Evolutionary conservation across 2,888 invertebrate genomes (phyloP).

Genomic region (Oasisia sp.): DNA sequence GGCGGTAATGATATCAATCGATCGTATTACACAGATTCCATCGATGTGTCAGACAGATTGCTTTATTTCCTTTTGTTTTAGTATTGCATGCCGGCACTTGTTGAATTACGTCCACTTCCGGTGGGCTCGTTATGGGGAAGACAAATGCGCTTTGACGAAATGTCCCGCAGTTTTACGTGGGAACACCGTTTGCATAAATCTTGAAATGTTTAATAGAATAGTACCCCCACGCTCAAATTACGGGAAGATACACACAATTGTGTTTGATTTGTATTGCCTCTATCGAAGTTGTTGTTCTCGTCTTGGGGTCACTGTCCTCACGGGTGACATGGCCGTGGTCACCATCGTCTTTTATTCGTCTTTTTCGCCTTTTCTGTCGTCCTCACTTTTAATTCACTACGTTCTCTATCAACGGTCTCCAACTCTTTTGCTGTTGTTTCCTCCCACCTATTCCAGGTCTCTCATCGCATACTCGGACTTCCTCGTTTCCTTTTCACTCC

Average conservation of each 20-base stretch:
- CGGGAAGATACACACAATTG: neutral
- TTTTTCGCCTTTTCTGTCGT: no score
- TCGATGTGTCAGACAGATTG: neutral
- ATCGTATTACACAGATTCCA: conserved; percentile 1
- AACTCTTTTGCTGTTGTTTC: no score
- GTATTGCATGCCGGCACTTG: neutral
- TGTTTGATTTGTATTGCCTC: neutral
- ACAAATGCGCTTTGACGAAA: neutral
- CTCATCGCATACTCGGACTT: no score
- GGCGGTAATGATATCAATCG: neutral
- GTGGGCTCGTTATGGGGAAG: neutral
- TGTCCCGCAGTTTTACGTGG: neutral
- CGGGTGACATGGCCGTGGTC: no score
- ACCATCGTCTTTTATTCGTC: no score
- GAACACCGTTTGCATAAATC: neutral
- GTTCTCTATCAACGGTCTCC: no score
- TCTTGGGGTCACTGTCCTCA: no score
- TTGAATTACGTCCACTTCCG: neutral
- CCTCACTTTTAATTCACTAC: no score
- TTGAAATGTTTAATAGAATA: neutral
- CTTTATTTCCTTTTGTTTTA: neutral
- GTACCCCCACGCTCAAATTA: neutral
- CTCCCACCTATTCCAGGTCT: no score
- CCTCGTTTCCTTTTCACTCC: no score
- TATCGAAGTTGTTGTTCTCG: no score